Evolutionary conservation across 2,797 vertebrate genomes (phyloP), one percentile per base, ranked within the genome.

Genomic region (Tragopan temminckii): DNA sequence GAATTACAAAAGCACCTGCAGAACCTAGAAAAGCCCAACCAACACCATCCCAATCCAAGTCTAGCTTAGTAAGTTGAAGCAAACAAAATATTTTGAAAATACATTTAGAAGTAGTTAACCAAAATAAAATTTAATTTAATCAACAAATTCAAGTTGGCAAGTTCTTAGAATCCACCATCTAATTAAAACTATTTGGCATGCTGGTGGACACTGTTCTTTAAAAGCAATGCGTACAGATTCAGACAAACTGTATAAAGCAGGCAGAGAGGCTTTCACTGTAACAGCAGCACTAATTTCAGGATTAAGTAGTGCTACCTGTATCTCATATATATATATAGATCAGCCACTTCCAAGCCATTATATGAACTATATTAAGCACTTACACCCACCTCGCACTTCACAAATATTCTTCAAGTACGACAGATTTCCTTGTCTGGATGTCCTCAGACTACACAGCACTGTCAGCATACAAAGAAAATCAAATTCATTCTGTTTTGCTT

Each of bases 401-500:
- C 23, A 95, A 94, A 40, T 27, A 91, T 85, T 80, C 0, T 0
- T 77, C 43, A 85, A 53, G n/a, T 33, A 81, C 13, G 63, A 93
- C 46, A 91, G 63, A 81, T 89, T 80, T 85, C 79, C 93, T 93
- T 76, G 89, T 76, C 82, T 91, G 66, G 20, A 64, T 78, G 67
- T 89, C 85, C 81, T 70, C 25, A 86, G 46, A 89, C 70, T 55
- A 61, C 13, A 81, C 31, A 79, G 52, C 50, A 63, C 17, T 57
- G 80, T 33, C 66, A 76, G n/a, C 83, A 67, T 40, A 91, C n/a
- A 78, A 80, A 72, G 67, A 80, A 93, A 91, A 91, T 76, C 15
- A 86, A 91, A 92, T 88, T 70, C 52, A 95, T 85, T 89, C 72
- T 92, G 46, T 74, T 92, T 91, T 94, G 59, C 87, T 67, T 92